phyloP scores from a whole-genome alignment of 2,797 vertebrate genomes.

The Cyprinodon diabolis region DNA sequence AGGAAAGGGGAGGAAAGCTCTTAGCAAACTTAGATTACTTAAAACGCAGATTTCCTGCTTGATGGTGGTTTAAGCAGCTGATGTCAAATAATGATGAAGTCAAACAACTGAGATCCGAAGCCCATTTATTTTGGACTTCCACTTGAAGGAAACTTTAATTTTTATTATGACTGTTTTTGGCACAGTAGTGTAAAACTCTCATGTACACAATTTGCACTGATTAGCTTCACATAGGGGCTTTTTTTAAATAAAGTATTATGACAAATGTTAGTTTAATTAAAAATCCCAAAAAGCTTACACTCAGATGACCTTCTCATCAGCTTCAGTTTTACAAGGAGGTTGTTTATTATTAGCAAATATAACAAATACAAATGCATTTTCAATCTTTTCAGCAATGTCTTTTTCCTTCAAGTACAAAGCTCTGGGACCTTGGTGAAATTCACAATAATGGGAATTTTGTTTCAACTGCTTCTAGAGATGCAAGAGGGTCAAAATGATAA shows the following conservation, averaged over 20 bases:
- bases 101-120: conserved; percentile 33
- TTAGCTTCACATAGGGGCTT: not conserved
- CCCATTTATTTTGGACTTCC: conserved; percentile 22
- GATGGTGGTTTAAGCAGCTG: conserved; percentile 35
- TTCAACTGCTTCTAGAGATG: conserved; percentile 56
- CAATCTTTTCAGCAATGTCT: conserved; percentile 31
- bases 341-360: conserved; percentile 21
- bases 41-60: conserved; percentile 40
- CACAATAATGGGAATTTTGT: conserved; percentile 26
- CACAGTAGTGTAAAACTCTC: conserved; percentile 9
- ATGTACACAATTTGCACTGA: not conserved
- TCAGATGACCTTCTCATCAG: not conserved
- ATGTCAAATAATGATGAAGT: conserved; percentile 38
- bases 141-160: conserved; percentile 22
- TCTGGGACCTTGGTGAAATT: conserved; percentile 59
- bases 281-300: not conserved
- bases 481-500: conserved; percentile 56
- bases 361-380: conserved; percentile 3
- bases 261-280: not conserved
- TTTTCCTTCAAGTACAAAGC: conserved; percentile 18
- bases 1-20: conserved; percentile 31
- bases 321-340: not conserved
- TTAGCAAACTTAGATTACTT: conserved; percentile 24
- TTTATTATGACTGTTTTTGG: conserved; percentile 17
- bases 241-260: not conserved